A percentile compares a stretch with the other conserved stretches of the same genome.
These are phyloP conservation scores for Colletes latitarsis DNA, from an alignment of 1,140 invertebrate species.

Conservation along the genomic window DNA sequence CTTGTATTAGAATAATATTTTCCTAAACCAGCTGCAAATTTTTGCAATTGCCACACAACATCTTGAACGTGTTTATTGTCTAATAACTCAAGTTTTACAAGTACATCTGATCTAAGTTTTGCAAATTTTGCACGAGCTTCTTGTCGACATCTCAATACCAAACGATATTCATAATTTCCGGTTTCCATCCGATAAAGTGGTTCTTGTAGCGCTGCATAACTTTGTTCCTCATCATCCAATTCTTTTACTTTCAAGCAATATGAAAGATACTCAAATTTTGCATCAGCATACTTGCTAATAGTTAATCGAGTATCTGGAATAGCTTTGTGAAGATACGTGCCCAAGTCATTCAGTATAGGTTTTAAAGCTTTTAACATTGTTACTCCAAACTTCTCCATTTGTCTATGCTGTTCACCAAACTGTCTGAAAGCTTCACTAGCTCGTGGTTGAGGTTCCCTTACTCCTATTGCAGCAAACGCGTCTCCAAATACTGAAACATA, in stretches of 20 bases:
- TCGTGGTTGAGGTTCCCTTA: slow-evolving; percentile 95
- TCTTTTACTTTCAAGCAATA: slow-evolving; percentile 99
- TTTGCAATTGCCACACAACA: slow-evolving; percentile 91
- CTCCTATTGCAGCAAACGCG: slow-evolving; percentile 96
- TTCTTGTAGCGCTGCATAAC: slow-evolving; percentile 96
- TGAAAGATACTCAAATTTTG: slow-evolving; percentile 99
- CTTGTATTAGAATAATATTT: slow-evolving; percentile 86
- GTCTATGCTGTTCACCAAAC: slow-evolving; percentile 97
- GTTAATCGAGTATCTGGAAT: slow-evolving; percentile 99
- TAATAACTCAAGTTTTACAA: slow-evolving; percentile 97
- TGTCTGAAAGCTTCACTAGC: slow-evolving; percentile 97
- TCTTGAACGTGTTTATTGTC: slow-evolving; percentile 99
- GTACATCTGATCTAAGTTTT: slow-evolving; percentile 94
- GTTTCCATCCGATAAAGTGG: slow-evolving; percentile 98
- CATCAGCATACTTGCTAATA: slow-evolving; percentile 98
- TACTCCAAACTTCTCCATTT: slow-evolving; percentile 95
- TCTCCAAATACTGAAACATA: slow-evolving; percentile 94
- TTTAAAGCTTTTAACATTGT: slow-evolving; percentile 95
- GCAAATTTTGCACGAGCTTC: slow-evolving; percentile 95
- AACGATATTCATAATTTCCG: slow-evolving; percentile 98
- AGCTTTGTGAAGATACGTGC: slow-evolving; percentile 97
- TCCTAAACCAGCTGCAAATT: slow-evolving; percentile 90
- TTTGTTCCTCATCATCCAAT: slow-evolving; percentile 99
- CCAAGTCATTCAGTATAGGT: slow-evolving; percentile 95
- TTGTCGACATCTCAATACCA: slow-evolving; percentile 96